These are phyloP conservation scores for Napeogenes inachia DNA, from an alignment of 2,888 invertebrate genomes.

Conservation along the genomic window DNA sequence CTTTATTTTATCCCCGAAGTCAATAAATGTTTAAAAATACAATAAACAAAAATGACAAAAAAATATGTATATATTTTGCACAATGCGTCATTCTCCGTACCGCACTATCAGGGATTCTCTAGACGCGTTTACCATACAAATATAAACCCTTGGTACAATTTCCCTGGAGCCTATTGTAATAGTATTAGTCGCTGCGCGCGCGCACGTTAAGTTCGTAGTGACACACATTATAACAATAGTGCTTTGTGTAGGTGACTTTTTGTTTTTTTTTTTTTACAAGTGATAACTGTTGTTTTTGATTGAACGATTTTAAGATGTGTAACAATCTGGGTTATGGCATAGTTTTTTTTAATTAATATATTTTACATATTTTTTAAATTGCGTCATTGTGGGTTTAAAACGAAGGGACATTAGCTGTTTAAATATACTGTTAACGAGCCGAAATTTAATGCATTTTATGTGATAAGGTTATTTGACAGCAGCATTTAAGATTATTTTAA, in stretches of 20 bases:
- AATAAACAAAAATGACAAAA: neutral
- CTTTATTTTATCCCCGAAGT: too few species aligned
- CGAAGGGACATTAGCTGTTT: too few species aligned
- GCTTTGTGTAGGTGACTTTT: slow-evolving; percentile 6
- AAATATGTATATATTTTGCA: neutral
- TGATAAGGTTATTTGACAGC: slow-evolving; percentile 3
- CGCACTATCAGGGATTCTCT: slow-evolving; percentile 17
- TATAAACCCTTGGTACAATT: slow-evolving; percentile 50
- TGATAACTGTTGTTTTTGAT: slow-evolving; percentile 7
- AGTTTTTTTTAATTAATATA: neutral
- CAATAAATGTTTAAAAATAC: too few species aligned
- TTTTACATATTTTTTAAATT: neutral
- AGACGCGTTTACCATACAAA: slow-evolving; percentile 56
- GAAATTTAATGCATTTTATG: neutral
- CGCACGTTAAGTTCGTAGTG: slow-evolving; percentile 31
- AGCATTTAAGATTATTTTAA: neutral
- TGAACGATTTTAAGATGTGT: slow-evolving; percentile 4
- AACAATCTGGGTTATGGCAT: neutral
- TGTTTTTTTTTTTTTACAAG: slow-evolving; percentile 4
- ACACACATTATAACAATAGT: slow-evolving; percentile 4
- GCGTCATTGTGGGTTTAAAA: too few species aligned
- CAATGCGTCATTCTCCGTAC: slow-evolving; percentile 12
- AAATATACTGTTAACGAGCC: neutral
- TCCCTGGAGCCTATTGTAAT: slow-evolving; percentile 58
- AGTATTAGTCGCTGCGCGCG: slow-evolving; percentile 55